Evolutionary conservation across 2,113 vertebrate genomes (phyloP).

Genomic region (Damaliscus lunatus): DNA sequence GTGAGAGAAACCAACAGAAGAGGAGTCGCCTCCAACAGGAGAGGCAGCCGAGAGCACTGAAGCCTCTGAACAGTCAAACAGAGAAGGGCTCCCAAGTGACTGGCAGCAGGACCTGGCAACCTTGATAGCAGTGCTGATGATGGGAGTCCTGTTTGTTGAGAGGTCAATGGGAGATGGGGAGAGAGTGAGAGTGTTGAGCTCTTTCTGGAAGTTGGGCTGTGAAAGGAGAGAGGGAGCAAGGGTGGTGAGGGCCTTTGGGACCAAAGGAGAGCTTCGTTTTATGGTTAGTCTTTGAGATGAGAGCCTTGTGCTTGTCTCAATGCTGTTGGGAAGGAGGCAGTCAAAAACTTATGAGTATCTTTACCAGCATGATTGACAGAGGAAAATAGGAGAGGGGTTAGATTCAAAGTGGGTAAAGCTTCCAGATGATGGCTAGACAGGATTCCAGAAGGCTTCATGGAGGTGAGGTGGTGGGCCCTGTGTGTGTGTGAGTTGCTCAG

Average conservation of each 20-base stretch:
- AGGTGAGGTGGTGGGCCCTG: neutral
- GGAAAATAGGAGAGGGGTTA: neutral
- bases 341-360: neutral
- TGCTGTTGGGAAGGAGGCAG: neutral
- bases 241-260: neutral
- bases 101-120: neutral
- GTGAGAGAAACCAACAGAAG: neutral
- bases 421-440: neutral
- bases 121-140: neutral
- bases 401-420: neutral
- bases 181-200: fast-evolving
- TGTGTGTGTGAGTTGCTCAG: neutral
- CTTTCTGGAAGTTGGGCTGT: neutral
- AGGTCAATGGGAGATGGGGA: too few species aligned
- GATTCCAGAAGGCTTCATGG: neutral
- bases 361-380: neutral
- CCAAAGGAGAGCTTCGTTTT: neutral
- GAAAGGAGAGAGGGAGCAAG: neutral
- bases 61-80: neutral
- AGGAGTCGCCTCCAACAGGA: neutral
- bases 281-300: neutral
- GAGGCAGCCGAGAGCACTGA: neutral
- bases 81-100: neutral
- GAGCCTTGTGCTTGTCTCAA: neutral
- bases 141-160: neutral